A percentile compares a stretch with the other conserved stretches of the same genome.
These are phyloP conservation scores for Poliocrania exsul DNA, from an alignment of 2,797 vertebrate species.

Conservation along the genomic window DNA sequence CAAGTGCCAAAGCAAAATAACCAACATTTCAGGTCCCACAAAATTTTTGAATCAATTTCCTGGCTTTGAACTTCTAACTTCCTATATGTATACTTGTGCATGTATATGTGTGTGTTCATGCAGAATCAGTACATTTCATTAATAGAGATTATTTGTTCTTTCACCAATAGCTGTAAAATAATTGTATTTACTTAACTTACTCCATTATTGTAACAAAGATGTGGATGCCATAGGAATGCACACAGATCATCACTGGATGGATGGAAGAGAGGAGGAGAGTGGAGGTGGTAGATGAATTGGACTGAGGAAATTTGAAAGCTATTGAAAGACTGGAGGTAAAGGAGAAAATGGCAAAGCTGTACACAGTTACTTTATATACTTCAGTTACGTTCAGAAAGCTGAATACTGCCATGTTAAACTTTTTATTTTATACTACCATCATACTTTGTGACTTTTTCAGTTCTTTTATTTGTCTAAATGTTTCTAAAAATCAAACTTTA, in stretches of 20 bases:
- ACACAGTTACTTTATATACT: not conserved
- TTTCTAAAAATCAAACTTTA: not conserved
- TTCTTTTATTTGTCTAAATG: not conserved
- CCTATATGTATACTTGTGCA: not conserved
- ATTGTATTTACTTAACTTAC: not conserved
- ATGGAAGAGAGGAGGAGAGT: not conserved
- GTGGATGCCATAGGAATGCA: not conserved
- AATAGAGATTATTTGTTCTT: not conserved
- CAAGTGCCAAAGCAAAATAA: not conserved
- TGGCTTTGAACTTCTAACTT: not conserved
- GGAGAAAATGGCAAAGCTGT: not conserved
- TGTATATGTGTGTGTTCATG: not conserved
- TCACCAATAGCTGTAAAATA: not conserved
- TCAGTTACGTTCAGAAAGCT: not conserved
- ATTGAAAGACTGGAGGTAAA: not conserved
- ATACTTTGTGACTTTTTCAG: not conserved
- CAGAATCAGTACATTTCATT: not conserved
- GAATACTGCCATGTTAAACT: not conserved
- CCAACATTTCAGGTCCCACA: not conserved
- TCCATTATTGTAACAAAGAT: not conserved
- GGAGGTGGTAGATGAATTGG: not conserved
- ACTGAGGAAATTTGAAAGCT: not conserved
- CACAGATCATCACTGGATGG: not conserved
- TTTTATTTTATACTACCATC: not conserved
- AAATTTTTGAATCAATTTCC: not conserved